Evolutionary conservation across 2,797 vertebrate species (phyloP), one percentile per base, ranked within the genome.

Genomic region (Cercopithecus mitis): DNA sequence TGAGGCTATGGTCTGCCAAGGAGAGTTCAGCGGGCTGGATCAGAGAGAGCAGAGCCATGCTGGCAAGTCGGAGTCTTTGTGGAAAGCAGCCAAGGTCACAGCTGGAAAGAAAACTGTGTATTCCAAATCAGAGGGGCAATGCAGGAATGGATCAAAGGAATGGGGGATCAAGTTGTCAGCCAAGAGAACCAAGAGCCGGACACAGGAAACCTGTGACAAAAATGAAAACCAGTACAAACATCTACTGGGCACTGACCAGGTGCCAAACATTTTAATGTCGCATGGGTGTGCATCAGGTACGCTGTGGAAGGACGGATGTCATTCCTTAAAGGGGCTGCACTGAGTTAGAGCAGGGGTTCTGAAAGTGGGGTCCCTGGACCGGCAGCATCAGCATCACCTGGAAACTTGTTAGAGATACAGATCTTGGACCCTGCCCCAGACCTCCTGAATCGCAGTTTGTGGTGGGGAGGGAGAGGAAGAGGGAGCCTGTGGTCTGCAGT

Each of bases 51-150:
- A 87, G 55, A 88, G 70, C 83, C 52, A 12, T 12, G 39, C 87
- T 84, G 95, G 90, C 33, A 77, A 91, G 90, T 84, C 73, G 7
- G 57, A 43, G 41, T 22, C 58, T 76, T 41, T 30, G 33, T 90
- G 85, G 92, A 90, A 73, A 67, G 77, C 95, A 64, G 79, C 90
- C 97, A 91, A 77, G 93, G 86, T 95, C 95, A 90, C 76, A 76
- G 88, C 83, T 61, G 80, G 77, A 64, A 81, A 92, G 79, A 64
- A 91, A 45, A 9, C 6, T 27, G 9, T n/a, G 1, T 47, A 4
- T 85, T 47, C 20, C 57, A 11, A 25, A 72, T 39, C 33, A 8
- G 75, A 73, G 50, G 87, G 73, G n/a, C n/a, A 1, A 0, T 27
- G 50, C 20, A 12, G 1, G 7, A 15, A 30, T 3, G 45, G 83